These are phyloP conservation scores for Trachemys scripta DNA, from an alignment of 2,113 vertebrate species.

Conservation along the genomic window DNA sequence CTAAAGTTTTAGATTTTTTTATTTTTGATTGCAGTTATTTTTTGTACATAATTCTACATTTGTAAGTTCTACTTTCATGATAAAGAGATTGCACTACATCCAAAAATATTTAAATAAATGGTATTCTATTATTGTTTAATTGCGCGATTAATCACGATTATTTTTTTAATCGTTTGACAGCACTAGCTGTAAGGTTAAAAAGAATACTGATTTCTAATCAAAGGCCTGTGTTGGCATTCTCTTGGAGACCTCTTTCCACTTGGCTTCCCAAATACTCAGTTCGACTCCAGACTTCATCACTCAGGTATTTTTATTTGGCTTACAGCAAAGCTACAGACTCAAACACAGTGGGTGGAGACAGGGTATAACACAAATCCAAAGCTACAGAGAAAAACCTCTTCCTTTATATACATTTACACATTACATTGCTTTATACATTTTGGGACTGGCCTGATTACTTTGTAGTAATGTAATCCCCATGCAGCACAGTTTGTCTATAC, in stretches of 20 bases:
- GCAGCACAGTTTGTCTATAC: neutral
- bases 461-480: neutral
- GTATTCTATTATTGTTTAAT: no score
- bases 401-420: neutral
- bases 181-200: neutral
- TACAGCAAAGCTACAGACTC: neutral
- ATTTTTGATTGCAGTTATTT: no score
- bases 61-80: no score
- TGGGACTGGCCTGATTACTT: neutral
- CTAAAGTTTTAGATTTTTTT: no score
- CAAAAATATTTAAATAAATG: no score
- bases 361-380: neutral
- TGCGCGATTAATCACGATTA: no score
- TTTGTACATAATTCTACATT: no score
- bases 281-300: neutral
- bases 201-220: neutral
- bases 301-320: neutral
- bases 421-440: neutral
- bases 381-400: neutral
- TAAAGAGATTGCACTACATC: no score
- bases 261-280: neutral
- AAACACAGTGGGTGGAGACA: neutral
- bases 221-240: neutral
- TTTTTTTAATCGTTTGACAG: no score
- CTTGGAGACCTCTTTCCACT: neutral